phyloP scores from a whole-genome alignment of 2,888 invertebrate genomes.

The Acrobasis consociella region DNA sequence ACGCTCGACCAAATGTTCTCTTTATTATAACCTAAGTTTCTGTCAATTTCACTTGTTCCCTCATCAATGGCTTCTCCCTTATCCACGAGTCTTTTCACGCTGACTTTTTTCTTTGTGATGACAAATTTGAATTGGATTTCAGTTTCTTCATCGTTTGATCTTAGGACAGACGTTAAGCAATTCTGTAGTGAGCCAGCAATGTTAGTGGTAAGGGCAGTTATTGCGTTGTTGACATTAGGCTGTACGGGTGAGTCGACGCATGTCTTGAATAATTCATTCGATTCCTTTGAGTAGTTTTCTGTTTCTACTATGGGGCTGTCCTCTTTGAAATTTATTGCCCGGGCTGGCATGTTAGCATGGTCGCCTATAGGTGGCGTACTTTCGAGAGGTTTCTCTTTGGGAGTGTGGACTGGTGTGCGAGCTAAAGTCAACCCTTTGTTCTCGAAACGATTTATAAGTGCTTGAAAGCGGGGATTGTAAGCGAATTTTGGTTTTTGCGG shows the following conservation, averaged over 20 bases:
- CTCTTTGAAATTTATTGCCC: constrained; percentile 77
- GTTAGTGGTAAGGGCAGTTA: constrained; percentile 64
- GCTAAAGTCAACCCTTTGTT: constrained; percentile 58
- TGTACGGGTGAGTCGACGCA: constrained; percentile 59
- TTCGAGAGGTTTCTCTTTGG: constrained; percentile 53
- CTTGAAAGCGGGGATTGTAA: constrained; percentile 73
- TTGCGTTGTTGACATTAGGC: constrained; percentile 51
- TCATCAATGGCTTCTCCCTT: constrained; percentile 44
- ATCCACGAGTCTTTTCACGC: constrained; percentile 54
- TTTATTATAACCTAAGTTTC: constrained; percentile 50
- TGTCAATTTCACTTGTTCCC: constrained; percentile 46
- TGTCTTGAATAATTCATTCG: constrained; percentile 67
- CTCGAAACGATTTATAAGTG: constrained; percentile 72
- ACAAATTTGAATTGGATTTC: constrained; percentile 78
- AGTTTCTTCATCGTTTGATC: constrained; percentile 67
- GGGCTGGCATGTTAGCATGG: constrained; percentile 58
- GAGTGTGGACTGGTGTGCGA: constrained; percentile 56
- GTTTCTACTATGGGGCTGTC: constrained; percentile 63
- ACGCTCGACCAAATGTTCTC: constrained; percentile 76
- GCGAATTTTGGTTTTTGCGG: constrained; percentile 63
- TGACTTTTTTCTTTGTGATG: constrained; percentile 70
- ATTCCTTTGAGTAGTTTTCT: constrained; percentile 56
- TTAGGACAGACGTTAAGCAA: constrained; percentile 63
- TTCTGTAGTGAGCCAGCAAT: constrained; percentile 69
- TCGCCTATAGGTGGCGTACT: constrained; percentile 66